These are phyloP conservation scores for Paracentrotus lividus DNA, from an alignment of 53 echinoderm and acorn worm genomes.

Conservation along the genomic window DNA sequence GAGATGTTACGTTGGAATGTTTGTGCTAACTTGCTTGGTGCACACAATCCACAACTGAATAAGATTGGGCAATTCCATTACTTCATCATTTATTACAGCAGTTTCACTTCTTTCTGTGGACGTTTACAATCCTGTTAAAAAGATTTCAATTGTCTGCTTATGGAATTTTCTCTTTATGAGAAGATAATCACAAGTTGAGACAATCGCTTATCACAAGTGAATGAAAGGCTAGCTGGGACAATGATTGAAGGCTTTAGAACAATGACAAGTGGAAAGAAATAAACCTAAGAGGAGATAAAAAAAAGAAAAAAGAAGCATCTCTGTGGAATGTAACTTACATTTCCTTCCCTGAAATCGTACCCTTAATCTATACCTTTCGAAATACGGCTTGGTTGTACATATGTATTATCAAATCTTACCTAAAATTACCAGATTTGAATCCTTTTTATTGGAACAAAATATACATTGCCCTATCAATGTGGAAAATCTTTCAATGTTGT, in stretches of 20 bases:
- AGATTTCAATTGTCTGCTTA: neutral
- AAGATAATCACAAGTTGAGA: neutral
- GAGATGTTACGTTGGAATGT: constrained; percentile 22
- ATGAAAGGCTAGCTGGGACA: neutral
- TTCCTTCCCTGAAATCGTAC: neutral
- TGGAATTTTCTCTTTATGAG: neutral
- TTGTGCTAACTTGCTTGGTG: constrained; percentile 17
- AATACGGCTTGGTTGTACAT: neutral
- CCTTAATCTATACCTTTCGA: neutral
- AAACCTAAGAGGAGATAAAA: neutral
- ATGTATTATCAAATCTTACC: neutral
- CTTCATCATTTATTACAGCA: neutral
- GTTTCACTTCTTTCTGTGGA: no score
- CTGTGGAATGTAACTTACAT: constrained; percentile 10
- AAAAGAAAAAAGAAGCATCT: no score
- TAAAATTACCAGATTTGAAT: neutral
- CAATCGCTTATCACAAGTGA: neutral
- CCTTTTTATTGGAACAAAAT: neutral
- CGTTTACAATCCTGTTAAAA: no score
- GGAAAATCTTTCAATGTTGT: neutral
- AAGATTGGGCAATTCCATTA: neutral
- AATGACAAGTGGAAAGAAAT: neutral
- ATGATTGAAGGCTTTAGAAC: neutral
- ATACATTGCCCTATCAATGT: neutral
- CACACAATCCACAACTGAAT: neutral